Evolutionary conservation across 2,113 vertebrate genomes (phyloP), one percentile per base, ranked within the genome.

Genomic region (Phrynosoma blainvillii): DNA sequence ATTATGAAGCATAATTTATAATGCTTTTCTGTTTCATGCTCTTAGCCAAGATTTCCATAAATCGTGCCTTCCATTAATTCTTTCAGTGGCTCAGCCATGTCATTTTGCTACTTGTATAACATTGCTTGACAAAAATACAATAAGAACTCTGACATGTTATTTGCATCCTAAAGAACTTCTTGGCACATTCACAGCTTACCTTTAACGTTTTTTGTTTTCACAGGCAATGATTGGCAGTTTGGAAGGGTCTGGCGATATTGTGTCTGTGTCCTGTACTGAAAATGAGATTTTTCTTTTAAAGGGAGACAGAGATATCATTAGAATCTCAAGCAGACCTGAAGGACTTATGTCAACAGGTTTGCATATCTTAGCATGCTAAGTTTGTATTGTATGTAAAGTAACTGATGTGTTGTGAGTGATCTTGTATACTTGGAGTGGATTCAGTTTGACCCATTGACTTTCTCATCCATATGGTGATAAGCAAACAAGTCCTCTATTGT

Each of bases 261-360:
- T 99, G 27, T 98, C 98, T 21, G 98, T 99, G 85, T 98, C 98
- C 12, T 99, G 98, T 94, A 98, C 98, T 85, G 98, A 97, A 94
- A 98, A 98, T 84, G 99, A 99, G 95, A 99, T 99, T 94, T 99
- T 99, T 92, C 95, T 99, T 92, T 95, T 99, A 88, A 99, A 99
- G 91, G 98, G 98, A 91, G 98, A 99, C 87, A 95, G 98, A 94
- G 98, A 99, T 93, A 96, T 99, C 78, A 98, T 99, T 93, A 97
- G 99, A 65, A 97, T 99, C 87, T 98, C 98, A 25, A 98, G 95
- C 94, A 96, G 96, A 84, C 98, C 98, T 0, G 99, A 99, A 96
- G 98, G 98, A 88, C 89, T 97, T 0, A 85, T 96, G 7, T 97
- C 98, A 78, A 96, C 95, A 96, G 95, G 99, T 99, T 92, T 88